Evolutionary conservation across 2,888 invertebrate species (phyloP), one percentile per base, ranked within the genome.

Genomic region (Tachina lurida): DNA sequence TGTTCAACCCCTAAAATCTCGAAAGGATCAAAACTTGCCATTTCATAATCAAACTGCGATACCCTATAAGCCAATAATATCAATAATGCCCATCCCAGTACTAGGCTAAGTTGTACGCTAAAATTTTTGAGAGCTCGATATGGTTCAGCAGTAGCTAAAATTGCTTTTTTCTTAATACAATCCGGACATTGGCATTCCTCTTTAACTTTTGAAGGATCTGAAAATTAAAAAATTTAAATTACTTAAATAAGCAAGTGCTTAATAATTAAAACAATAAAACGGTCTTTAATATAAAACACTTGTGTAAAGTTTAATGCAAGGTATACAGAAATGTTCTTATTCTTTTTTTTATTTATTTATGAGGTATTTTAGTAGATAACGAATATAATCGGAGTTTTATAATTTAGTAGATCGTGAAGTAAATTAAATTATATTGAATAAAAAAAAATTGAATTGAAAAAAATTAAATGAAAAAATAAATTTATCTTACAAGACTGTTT

Each of bases 11-110:
- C 97, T 83, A 99, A 94, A 91, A 99, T 99, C 92, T 97, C 97
- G 93, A 98, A 99, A 0, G 99, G 99, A 94, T 99, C 99, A 94
- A 99, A 99, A 93, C 99, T 99, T 10, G 98, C 97, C 96, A 98
- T 97, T 94, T 99, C 99, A 93, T 98, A 97, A 92, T 99, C 98
- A 93, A 99, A 98, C 92, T 98, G 97, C 0, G 98, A 98, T 52
- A 98, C 97, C 94, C 97, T 97, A 91, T 97, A 97, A 2, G 97
- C 96, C 89, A 98, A 93, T 85, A 97, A 95, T 77, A 95, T 94
- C 88, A 98, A 94, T 73, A 96, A 92, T 22, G 95, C 93, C 98
- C 98, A 98, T 89, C 98, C 98, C 87, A 95, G 93, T 84, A 97
- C 94, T 74, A 98, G 96, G 17, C 95, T 93, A 85, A 96, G 89